A percentile compares a stretch with the other conserved stretches of the same genome.
These are phyloP conservation scores for Rallus limicola DNA, from an alignment of 2,113 vertebrate species.

Conservation along the genomic window DNA sequence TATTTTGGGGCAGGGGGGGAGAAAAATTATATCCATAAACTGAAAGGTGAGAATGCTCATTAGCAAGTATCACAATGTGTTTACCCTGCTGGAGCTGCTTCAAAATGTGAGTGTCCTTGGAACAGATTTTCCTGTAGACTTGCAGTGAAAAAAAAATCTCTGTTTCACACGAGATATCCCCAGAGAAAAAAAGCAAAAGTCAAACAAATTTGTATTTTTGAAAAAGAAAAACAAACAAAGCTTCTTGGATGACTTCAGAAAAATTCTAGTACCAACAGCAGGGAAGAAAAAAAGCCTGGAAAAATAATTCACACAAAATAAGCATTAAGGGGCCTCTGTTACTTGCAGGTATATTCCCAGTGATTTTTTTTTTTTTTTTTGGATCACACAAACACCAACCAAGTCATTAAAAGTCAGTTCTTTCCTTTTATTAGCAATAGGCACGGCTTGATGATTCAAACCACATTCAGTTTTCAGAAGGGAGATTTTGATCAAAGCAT, in stretches of 20 bases:
- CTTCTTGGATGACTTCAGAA: background rate
- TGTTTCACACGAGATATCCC: background rate
- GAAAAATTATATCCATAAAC: background rate
- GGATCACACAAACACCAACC: constrained; percentile 7
- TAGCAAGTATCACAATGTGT: accelerated
- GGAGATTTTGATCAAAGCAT: constrained; percentile 60
- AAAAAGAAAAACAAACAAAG: background rate
- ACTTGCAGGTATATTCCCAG: constrained; percentile 17
- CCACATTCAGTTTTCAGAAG: constrained; percentile 26
- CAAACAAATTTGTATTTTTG: background rate
- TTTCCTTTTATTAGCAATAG: constrained; percentile 34
- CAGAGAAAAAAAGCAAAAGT: background rate
- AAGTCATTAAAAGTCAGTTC: background rate
- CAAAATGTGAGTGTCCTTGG: background rate
- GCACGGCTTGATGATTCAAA: constrained; percentile 34
- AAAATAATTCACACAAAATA: background rate
- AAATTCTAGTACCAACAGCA: background rate
- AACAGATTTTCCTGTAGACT: background rate
- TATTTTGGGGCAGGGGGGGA: background rate
- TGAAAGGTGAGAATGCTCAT: background rate
- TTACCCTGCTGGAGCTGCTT: background rate
- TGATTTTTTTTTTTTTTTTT: constrained; percentile 2
- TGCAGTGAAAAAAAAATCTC: background rate
- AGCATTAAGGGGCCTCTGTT: background rate
- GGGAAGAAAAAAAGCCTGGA: accelerated